Evolutionary conservation across 2,113 vertebrate species (phyloP).

Genomic region (Marcusenius ussheri): DNA sequence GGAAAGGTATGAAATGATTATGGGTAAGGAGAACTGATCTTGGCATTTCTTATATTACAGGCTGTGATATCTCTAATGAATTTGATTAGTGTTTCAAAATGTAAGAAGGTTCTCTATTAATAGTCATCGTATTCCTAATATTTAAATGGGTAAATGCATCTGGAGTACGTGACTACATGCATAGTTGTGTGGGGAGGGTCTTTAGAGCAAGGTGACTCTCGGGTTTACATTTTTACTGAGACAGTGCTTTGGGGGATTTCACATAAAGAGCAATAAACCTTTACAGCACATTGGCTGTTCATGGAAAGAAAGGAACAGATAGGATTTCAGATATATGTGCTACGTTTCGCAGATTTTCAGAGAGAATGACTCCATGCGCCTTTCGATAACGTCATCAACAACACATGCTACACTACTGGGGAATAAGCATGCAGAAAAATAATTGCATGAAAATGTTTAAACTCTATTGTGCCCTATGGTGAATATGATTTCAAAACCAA

Average conservation of each 20-base stretch:
- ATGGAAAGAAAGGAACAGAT: slow-evolving; percentile 47
- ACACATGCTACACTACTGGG: slow-evolving; percentile 37
- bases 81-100: slow-evolving; percentile 9
- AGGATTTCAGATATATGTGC: slow-evolving; percentile 56
- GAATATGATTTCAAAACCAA: not conserved
- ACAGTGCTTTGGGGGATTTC: slow-evolving; percentile 45
- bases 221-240: slow-evolving; percentile 51
- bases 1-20: slow-evolving; percentile 59
- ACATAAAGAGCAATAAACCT: slow-evolving; percentile 55
- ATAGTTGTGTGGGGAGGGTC: slow-evolving; percentile 8
- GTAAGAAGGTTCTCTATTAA: slow-evolving; percentile 15
- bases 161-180: not conserved
- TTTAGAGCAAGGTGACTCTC: slow-evolving; percentile 42
- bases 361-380: slow-evolving; percentile 56
- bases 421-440: not conserved
- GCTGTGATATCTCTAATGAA: not conserved
- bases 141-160: not conserved
- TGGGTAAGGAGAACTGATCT: slow-evolving; percentile 20
- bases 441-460: slow-evolving; percentile 9
- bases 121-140: not conserved
- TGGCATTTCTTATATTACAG: slow-evolving; percentile 58
- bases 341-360: slow-evolving; percentile 41
- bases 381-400: slow-evolving; percentile 56
- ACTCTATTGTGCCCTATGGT: not conserved
- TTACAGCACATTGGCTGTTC: slow-evolving; percentile 51